Evolutionary conservation across 1,140 invertebrate genomes (phyloP), one percentile per base, ranked within the genome.

Genomic region (Oreohelix idahoensis): DNA sequence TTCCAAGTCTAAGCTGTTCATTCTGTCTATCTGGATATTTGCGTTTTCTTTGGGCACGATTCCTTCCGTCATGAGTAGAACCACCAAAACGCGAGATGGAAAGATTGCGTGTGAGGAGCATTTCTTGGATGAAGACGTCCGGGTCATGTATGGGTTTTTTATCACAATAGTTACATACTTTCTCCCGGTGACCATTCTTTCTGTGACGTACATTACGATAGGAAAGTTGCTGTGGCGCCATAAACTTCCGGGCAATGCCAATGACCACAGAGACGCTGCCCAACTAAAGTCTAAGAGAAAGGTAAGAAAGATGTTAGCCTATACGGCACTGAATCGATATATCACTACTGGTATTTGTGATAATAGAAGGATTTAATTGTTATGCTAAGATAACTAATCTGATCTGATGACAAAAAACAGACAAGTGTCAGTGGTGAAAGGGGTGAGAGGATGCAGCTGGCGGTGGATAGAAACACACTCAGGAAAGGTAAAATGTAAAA

Each of bases 91-190:
- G 0, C 26, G 39, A 1, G 75, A 76, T 32, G 85, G 85, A 0
- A 75, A 49, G 11, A 74, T 86, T 17, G 77, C 79, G 17, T 92
- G 91, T 80, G 84, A 79, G 38, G 91, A 92, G 81, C 58, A 74
- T 11, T 92, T 90, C 90, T 82, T 87, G 13, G 83, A 85, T 20
- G 13, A 80, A n/a, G 79, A 83, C 49, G 87, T 77, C 58, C 86
- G 89, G 26, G 86, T 91, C 81, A 73, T 89, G 0, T 94, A 94
- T 88, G 94, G 93, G 0, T 88, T 93, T 17, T 87, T 92, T 78
- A 88, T 94, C 5, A 93, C 94, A 79, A 80, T 92, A 1, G 79
- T 94, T 10, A 94, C 94, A 4, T 94, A 94, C 88, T 85, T 93
- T 15, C 87, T 94, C 20, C 94, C 94, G 0, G 89, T 94, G 79